Evolutionary conservation across 2,797 vertebrate species (phyloP).

Genomic region (Holocentrus rufus): DNA sequence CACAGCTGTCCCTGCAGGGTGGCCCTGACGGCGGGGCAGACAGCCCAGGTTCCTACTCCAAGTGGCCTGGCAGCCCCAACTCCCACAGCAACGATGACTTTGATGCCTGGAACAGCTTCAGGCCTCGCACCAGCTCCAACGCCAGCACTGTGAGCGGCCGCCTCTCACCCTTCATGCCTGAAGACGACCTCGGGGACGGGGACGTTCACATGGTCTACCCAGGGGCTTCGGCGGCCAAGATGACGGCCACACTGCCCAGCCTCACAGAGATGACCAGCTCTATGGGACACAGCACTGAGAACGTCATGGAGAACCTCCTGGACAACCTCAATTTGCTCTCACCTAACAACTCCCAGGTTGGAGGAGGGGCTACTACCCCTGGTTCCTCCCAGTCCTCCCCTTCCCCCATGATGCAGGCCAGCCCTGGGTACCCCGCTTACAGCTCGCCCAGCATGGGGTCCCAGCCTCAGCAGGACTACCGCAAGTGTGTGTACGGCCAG

Average conservation of each 20-base stretch:
- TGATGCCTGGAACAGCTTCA: constrained; percentile 94
- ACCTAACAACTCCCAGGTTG: constrained; percentile 88
- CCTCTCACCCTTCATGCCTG: constrained; percentile 95
- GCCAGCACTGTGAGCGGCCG: constrained; percentile 96
- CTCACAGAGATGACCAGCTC: constrained; percentile 96
- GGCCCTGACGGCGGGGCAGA: constrained; percentile 92
- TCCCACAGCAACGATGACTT: constrained; percentile 99
- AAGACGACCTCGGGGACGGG: constrained; percentile 92
- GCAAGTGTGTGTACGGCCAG: constrained; percentile 92
- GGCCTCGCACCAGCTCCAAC: constrained; percentile 95
- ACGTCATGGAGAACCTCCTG: constrained; percentile 97
- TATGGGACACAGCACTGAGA: constrained; percentile 85
- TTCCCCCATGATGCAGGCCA: constrained; percentile 87
- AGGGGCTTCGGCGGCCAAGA: constrained; percentile 87
- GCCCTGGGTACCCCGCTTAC: constrained; percentile 90
- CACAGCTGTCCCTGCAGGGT: constrained; percentile 88
- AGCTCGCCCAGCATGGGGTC: constrained; percentile 87
- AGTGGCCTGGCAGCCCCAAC: constrained; percentile 98
- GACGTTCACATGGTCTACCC: constrained; percentile 96
- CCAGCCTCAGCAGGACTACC: constrained; percentile 92
- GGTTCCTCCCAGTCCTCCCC: constrained; percentile 93
- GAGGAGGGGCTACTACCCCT: constrained; percentile 84
- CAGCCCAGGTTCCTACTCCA: constrained; percentile 93
- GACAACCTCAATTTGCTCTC: constrained; percentile 98
- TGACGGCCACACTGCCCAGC: constrained; percentile 95